Evolutionary conservation across 2,113 vertebrate species (phyloP).

Genomic region (Ochotona princeps): DNA sequence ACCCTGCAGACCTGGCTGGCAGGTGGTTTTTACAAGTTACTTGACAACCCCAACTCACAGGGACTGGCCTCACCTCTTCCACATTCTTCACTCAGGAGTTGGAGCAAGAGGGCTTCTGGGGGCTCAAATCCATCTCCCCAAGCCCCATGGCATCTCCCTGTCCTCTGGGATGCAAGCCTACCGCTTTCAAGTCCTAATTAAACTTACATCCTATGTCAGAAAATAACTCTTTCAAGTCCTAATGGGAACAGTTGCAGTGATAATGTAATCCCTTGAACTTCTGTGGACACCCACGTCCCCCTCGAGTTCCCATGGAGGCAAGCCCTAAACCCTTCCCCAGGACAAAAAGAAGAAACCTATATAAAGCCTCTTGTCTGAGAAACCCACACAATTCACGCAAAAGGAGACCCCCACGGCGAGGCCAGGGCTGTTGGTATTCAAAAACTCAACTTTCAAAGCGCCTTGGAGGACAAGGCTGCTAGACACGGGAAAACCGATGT

Average conservation of each 20-base stretch:
- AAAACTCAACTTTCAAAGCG: not conserved
- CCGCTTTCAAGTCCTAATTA: slow-evolving; percentile 1
- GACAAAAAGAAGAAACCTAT: not conserved
- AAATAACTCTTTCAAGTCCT: slow-evolving; percentile 9
- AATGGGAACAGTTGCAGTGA: not conserved
- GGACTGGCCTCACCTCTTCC: not conserved
- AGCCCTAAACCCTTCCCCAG: not conserved
- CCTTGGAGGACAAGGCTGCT: not conserved
- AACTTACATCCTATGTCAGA: not conserved
- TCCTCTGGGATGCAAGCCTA: not conserved
- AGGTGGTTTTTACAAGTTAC: not conserved
- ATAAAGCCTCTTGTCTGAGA: not conserved
- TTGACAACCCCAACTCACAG: accelerated
- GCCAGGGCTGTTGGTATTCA: not conserved
- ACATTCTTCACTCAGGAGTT: not conserved
- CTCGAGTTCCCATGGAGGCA: not conserved
- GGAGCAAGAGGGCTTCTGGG: not conserved
- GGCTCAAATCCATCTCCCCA: not conserved
- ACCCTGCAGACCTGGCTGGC: too few species aligned
- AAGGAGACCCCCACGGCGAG: not conserved
- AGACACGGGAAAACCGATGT: not conserved
- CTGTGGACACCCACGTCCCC: not conserved
- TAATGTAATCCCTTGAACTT: not conserved
- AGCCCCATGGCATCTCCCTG: not conserved
- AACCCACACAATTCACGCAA: not conserved